Evolutionary conservation across 2,888 invertebrate species (phyloP).

Genomic region (Drosophila melanocephala): DNA sequence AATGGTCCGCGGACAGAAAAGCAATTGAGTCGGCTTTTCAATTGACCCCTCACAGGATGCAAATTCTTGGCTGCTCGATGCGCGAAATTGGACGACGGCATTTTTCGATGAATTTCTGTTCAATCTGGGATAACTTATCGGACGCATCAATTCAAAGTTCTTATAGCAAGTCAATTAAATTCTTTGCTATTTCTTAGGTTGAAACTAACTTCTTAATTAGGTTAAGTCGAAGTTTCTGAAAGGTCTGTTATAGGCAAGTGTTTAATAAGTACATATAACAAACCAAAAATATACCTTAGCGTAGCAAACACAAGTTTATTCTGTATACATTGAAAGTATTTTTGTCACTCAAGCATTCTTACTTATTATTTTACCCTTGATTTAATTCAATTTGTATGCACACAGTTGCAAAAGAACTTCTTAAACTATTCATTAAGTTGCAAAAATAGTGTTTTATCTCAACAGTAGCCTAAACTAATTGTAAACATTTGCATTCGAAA

Average conservation of each 20-base stretch:
- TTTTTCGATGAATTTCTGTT: background rate
- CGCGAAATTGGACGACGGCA: background rate
- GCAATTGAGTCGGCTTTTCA: background rate
- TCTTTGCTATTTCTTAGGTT: background rate
- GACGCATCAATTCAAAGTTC: background rate
- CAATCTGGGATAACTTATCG: background rate
- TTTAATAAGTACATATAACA: background rate
- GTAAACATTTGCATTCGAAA: slow-evolving; percentile 26
- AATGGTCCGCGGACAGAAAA: background rate
- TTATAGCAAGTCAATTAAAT: background rate
- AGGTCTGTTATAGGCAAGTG: background rate
- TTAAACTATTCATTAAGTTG: background rate
- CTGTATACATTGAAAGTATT: background rate
- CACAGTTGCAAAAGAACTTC: background rate
- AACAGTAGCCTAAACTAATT: background rate
- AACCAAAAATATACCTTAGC: background rate
- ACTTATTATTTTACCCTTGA: background rate
- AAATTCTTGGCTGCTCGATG: no score
- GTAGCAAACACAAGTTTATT: background rate
- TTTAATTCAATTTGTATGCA: background rate
- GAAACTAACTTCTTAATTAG: background rate
- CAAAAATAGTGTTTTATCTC: slow-evolving; percentile 2
- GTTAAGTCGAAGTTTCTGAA: background rate
- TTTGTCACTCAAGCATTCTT: background rate
- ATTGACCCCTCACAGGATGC: background rate